Evolutionary conservation across 2,113 vertebrate species (phyloP).

Genomic region (Corythaeola cristata): DNA sequence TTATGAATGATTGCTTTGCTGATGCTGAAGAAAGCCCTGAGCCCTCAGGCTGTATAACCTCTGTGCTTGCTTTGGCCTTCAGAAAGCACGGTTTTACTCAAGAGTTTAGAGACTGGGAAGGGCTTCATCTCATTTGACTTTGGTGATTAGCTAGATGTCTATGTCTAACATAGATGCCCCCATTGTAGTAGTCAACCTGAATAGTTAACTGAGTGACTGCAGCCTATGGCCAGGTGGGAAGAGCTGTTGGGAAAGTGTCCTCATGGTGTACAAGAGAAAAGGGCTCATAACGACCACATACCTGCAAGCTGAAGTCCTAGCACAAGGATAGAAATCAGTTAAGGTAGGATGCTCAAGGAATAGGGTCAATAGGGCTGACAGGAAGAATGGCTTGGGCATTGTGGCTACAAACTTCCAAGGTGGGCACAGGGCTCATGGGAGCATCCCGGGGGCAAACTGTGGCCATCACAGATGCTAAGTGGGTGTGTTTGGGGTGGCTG

Average conservation of each 20-base stretch:
- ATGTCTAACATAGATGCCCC: neutral
- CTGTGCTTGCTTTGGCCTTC: neutral
- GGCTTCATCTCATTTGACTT: neutral
- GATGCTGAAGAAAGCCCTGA: neutral
- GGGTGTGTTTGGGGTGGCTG: neutral
- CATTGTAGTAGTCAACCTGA: neutral
- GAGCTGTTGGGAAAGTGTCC: neutral
- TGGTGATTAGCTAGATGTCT: neutral
- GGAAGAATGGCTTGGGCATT: neutral
- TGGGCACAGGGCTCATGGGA: neutral
- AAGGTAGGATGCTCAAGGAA: neutral
- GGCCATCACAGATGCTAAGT: neutral
- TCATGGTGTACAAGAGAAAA: neutral
- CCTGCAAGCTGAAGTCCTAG: neutral
- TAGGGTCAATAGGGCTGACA: neutral
- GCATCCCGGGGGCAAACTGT: neutral
- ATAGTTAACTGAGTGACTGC: neutral
- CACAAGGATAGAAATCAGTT: neutral
- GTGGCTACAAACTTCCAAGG: neutral
- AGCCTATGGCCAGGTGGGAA: neutral
- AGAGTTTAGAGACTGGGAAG: neutral
- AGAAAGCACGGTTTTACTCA: neutral
- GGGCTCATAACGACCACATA: neutral
- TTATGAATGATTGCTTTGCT: neutral
- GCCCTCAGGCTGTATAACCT: neutral